phyloP scores from a whole-genome alignment of 2,888 invertebrate genomes.

The Cantharis rufa region DNA sequence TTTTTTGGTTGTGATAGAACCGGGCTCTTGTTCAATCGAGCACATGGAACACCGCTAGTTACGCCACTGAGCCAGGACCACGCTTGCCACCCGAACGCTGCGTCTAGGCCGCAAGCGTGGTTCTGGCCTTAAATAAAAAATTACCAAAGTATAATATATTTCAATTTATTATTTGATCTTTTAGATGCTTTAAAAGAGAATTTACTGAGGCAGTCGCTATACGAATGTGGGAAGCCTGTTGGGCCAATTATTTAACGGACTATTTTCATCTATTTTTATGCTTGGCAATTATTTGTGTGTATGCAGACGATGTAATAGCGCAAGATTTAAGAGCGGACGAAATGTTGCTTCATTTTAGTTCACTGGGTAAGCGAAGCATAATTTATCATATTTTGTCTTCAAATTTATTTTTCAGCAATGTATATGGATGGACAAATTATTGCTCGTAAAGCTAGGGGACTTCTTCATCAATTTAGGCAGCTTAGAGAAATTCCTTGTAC shows the following conservation, averaged over 20 bases:
- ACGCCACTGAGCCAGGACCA: too few relatives aligned
- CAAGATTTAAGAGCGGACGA: slow-evolving; percentile 92
- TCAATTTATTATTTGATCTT: slow-evolving; percentile 35
- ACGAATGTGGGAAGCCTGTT: slow-evolving; percentile 95
- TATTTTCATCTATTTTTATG: slow-evolving; percentile 96
- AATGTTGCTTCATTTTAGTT: slow-evolving; percentile 93
- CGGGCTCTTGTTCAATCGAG: too few relatives aligned
- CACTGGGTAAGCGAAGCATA: slow-evolving; percentile 66
- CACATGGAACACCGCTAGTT: too few relatives aligned
- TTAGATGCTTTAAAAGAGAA: slow-evolving; percentile 89
- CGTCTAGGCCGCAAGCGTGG: too few relatives aligned
- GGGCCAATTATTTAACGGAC: slow-evolving; percentile 95
- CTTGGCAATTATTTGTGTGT: slow-evolving; percentile 89
- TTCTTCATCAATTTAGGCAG: slow-evolving; percentile 89
- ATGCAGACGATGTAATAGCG: slow-evolving; percentile 90
- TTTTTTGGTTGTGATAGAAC: too few relatives aligned
- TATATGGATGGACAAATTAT: slow-evolving; percentile 95
- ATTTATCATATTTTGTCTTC: neutral
- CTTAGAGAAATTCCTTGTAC: slow-evolving; percentile 87
- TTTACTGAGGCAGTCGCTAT: slow-evolving; percentile 87
- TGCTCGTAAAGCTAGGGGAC: slow-evolving; percentile 86
- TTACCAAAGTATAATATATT: neutral
- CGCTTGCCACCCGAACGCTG: too few relatives aligned
- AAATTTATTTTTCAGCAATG: slow-evolving; percentile 68
- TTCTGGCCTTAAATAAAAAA: neutral